Evolutionary conservation across 2,888 invertebrate species (phyloP).

Genomic region (Baccha elongata): DNA sequence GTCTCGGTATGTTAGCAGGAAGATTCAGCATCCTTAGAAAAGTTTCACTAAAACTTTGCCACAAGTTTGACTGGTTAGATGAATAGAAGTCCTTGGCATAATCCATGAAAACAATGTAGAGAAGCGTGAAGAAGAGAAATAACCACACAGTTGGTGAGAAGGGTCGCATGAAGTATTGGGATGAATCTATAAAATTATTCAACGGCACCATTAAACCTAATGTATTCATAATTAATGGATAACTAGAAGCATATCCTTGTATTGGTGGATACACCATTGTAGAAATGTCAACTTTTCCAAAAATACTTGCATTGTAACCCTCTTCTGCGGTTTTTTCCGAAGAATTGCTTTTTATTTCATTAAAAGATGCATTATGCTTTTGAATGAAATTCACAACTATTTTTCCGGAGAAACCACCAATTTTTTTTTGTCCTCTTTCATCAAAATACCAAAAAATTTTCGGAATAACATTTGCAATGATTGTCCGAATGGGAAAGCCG

Average conservation of each 20-base stretch:
- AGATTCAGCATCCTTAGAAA: constrained; percentile 10
- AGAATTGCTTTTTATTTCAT: constrained; percentile 15
- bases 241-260: constrained; percentile 2
- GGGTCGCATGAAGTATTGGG: constrained; percentile 33
- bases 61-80: not conserved
- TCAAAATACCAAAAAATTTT: constrained; percentile 28
- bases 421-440: not conserved
- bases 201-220: constrained; percentile 11
- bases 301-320: not conserved
- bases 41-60: constrained; percentile 21
- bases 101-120: constrained; percentile 15
- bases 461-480: constrained; percentile 19
- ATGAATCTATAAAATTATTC: not conserved
- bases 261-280: not conserved
- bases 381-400: constrained; percentile 20
- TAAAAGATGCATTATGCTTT: constrained; percentile 38
- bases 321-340: not conserved
- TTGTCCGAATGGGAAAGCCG: constrained; percentile 42
- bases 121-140: not conserved
- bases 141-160: not conserved
- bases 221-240: not conserved
- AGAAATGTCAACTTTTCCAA: constrained; percentile 28
- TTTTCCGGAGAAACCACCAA: constrained; percentile 20
- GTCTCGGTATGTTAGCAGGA: not conserved
- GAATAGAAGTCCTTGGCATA: constrained; percentile 1